Conservation (phyloP, 2,113 vertebrate genomes). For the Amazona vittata region DNA sequence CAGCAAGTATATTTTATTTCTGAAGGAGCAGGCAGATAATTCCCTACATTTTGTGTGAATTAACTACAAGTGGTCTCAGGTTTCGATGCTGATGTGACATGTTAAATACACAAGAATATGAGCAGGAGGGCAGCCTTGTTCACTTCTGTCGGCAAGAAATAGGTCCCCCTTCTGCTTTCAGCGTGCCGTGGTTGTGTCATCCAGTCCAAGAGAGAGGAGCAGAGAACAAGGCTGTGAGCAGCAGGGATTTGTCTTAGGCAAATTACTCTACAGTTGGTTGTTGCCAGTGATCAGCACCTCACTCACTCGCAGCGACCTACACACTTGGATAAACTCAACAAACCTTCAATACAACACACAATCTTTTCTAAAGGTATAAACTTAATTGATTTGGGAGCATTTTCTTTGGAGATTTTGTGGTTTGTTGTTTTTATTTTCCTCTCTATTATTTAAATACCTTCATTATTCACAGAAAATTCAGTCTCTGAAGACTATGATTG, state of each 20-base stretch:
- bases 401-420: neutral
- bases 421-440: accelerated
- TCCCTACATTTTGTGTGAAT: neutral
- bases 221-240: accelerated
- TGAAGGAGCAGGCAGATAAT: neutral
- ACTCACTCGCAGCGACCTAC: neutral
- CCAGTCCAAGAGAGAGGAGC: neutral
- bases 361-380: neutral
- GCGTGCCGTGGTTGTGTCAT: neutral
- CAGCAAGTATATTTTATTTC: neutral
- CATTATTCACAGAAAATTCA: neutral
- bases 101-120: neutral
- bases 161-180: neutral
- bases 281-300: neutral
- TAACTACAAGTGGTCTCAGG: neutral
- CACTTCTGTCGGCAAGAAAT: neutral
- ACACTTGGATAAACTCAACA: neutral
- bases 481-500: neutral
- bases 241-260: neutral
- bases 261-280: neutral
- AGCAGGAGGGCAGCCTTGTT: neutral
- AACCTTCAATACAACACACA: neutral
- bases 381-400: neutral
- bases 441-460: neutral
- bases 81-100: neutral